These are phyloP conservation scores for Lithophane ornitopus DNA, from an alignment of 2,888 invertebrate species.

Conservation along the genomic window DNA sequence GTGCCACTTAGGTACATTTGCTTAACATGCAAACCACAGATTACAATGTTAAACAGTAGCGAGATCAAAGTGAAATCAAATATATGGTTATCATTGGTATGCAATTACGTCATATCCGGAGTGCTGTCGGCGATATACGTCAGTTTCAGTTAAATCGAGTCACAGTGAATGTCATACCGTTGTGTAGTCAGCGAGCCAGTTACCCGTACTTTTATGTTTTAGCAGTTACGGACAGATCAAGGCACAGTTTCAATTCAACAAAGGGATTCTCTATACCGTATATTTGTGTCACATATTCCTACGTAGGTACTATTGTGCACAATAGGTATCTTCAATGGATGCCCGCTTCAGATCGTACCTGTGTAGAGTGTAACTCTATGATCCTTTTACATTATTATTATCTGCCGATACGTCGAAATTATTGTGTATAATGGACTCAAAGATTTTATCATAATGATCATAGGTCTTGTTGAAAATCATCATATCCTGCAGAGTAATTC, in stretches of 20 bases:
- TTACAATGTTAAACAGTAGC: constrained; percentile 23
- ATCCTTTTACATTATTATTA: constrained; percentile 17
- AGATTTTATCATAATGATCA: background rate
- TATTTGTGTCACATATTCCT: constrained; percentile 35
- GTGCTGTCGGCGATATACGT: constrained; percentile 44
- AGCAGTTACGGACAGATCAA: constrained; percentile 41
- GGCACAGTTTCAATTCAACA: constrained; percentile 51
- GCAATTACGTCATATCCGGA: constrained; percentile 39
- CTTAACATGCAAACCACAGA: constrained; percentile 19
- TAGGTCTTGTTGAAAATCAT: background rate
- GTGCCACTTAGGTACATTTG: constrained; percentile 18
- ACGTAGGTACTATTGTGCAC: constrained; percentile 22
- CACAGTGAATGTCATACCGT: constrained; percentile 49
- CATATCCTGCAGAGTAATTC: background rate
- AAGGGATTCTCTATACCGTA: constrained; percentile 45
- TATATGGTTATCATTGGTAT: constrained; percentile 50
- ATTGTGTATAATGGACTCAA: constrained; percentile 5
- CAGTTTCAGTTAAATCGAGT: constrained; percentile 58
- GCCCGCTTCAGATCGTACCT: constrained; percentile 21
- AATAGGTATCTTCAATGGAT: constrained; percentile 29
- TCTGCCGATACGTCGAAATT: constrained; percentile 9
- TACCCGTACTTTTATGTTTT: constrained; percentile 51
- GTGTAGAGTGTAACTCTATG: constrained; percentile 5
- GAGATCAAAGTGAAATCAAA: constrained; percentile 50
- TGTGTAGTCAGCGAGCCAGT: constrained; percentile 56